A percentile compares a stretch with the other conserved stretches of the same genome.
phyloP scores from a whole-genome alignment of 2,888 invertebrate species.

The Epiblema foenella region DNA sequence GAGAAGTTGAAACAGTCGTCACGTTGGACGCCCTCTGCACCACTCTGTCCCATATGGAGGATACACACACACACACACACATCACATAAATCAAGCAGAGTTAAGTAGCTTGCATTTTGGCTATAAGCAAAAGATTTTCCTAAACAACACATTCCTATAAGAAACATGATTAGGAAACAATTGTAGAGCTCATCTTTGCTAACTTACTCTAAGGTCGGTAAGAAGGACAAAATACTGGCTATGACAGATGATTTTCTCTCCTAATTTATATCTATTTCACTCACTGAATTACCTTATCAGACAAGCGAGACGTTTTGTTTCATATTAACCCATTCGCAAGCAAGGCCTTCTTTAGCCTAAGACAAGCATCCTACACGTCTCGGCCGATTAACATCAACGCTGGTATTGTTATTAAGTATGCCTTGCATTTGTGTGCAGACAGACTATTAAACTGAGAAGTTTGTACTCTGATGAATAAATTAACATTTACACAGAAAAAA shows the following conservation, averaged over 20 bases:
- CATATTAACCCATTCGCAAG: conserved; percentile 29
- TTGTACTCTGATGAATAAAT: no score
- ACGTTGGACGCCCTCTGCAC: no score
- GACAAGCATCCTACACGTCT: conserved; percentile 30
- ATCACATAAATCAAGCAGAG: no score
- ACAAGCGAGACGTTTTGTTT: conserved; percentile 31
- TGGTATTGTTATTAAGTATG: conserved; percentile 2
- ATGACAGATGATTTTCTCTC: neutral
- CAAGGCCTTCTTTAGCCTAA: conserved; percentile 13
- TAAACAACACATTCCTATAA: neutral
- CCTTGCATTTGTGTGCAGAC: neutral
- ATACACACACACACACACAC: no score
- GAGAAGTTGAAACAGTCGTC: no score
- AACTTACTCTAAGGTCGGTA: neutral
- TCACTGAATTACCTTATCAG: conserved; percentile 21
- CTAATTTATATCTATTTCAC: neutral
- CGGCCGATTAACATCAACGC: conserved; percentile 27
- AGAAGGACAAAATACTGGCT: neutral
- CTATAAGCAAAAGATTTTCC: neutral
- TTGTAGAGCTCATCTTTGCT: neutral
- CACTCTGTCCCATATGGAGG: no score
- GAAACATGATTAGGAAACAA: neutral
- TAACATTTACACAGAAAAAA: no score
- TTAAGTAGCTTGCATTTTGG: no score
- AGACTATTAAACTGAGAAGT: no score